phyloP scores from a whole-genome alignment of 2,113 vertebrate species.

The Hippocampus guttulatus region DNA sequence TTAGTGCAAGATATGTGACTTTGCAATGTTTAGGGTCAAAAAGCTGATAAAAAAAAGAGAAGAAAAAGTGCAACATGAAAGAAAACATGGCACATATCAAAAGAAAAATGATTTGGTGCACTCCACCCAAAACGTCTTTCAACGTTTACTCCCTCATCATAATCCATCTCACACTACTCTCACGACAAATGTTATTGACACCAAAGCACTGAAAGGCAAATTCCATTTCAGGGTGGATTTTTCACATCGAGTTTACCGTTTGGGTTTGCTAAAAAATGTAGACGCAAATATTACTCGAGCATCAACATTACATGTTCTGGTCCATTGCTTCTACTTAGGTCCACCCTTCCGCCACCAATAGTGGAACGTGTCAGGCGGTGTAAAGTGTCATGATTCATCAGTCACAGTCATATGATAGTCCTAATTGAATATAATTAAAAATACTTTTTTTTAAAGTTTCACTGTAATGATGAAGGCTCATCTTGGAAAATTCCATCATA shows the following conservation, averaged over 20 bases:
- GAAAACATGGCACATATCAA: neutral
- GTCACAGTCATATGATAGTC: too few relatives aligned
- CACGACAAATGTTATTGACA: too few relatives aligned
- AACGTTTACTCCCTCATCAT: neutral
- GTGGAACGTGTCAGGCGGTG: too few relatives aligned
- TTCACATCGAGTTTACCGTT: neutral
- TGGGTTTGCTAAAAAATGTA: neutral
- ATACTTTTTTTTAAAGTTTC: too few relatives aligned
- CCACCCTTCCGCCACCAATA: too few relatives aligned
- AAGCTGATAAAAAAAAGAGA: neutral
- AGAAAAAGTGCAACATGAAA: neutral
- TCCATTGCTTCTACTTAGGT: too few relatives aligned
- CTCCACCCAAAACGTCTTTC: neutral
- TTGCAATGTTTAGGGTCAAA: neutral
- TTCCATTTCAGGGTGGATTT: slow-evolving; percentile 1
- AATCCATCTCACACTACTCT: neutral
- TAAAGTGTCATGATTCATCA: too few relatives aligned
- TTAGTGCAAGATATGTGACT: slow-evolving; percentile 21
- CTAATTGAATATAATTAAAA: too few relatives aligned
- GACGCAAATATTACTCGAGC: neutral
- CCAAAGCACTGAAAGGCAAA: neutral
- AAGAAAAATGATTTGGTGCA: neutral
- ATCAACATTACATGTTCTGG: neutral
- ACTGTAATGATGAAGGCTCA: too few relatives aligned
- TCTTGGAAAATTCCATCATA: too few relatives aligned